phyloP scores from a whole-genome alignment of 1,140 invertebrate genomes.

The Triops longicaudatus region DNA sequence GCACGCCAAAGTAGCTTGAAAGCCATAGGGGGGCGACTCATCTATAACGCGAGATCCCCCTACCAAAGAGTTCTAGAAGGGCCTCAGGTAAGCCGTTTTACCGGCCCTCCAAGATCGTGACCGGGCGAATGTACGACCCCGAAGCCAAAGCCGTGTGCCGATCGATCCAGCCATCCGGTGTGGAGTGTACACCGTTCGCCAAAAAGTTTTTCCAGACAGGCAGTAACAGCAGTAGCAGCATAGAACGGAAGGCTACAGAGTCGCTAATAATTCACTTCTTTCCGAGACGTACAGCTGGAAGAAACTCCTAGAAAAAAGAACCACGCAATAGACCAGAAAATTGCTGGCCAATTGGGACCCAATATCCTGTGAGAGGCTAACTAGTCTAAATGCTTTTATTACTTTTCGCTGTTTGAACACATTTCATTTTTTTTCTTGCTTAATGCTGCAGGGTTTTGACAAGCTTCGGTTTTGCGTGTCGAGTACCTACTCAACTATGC shows the following conservation, averaged over 20 bases:
- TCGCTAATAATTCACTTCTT: too few species aligned
- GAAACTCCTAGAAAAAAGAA: background rate
- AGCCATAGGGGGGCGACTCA: background rate
- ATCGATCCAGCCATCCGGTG: conserved; percentile 4
- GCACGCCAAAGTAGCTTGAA: background rate
- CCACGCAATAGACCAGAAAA: background rate
- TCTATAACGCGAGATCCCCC: background rate
- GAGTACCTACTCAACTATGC: background rate
- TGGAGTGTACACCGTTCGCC: background rate
- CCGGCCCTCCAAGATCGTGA: background rate
- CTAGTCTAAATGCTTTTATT: background rate
- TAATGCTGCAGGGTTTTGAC: background rate
- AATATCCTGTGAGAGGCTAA: background rate
- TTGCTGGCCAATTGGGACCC: background rate
- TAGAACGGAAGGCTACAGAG: background rate
- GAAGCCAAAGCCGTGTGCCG: background rate
- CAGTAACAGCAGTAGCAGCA: background rate
- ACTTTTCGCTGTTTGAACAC: too few species aligned
- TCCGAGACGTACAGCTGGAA: background rate
- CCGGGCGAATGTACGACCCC: background rate
- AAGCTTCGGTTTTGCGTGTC: background rate
- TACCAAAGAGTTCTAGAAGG: background rate
- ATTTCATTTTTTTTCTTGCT: too few species aligned
- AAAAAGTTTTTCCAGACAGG: background rate
- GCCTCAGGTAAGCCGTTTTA: conserved; percentile 7